Base-by-base conservation (phyloP, 2,113 vertebrate species). In the Noctilio leporinus region DNA sequence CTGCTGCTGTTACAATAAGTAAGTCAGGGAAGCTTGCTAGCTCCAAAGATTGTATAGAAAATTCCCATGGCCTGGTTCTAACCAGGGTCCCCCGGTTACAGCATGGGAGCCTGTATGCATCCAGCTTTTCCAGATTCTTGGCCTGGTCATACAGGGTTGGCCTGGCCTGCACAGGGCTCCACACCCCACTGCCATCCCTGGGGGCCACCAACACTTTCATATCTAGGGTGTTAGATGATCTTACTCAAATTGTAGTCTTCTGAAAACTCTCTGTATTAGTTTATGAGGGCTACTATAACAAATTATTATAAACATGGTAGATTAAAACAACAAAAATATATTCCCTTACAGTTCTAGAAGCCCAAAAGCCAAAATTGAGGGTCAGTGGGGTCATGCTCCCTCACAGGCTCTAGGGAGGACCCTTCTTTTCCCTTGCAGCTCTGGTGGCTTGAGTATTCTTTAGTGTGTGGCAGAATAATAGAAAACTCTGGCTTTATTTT, bases 321-420 rank as follows among this genome's bases (percentile, higher is more conserved):
- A 77, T 65, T 5, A 69, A 75, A 82, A 16, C 14, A 45, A 19
- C 4, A 49, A 26, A 53, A 49, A 49, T 15, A 16, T 30, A 59
- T 35, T n/a, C 1, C 55, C 17, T 82, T 16, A 20, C 10, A 28
- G 7, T 49, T 51, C 24, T 35, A 16, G 14, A 80, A 11, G 2
- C 10, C 19, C 43, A 3, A 73, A 49, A 15, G n/a, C 6, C 53
- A 77, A 81, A 59, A 24, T 62, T 14, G 51, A 65, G 57, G 10
- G 3, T 40, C 4, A 22, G 10, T 24, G 53, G 28, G 62, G 17
- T 7, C 38, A 24, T 11, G 1, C 4, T 47, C 4, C 16, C n/a
- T 40, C 35, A 84, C 67, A 49, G 1, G 3, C 6, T 64, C 11
- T 47, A n/a, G 0, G 2, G 26, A 62, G 14, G 12, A 45, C 2